phyloP scores from a whole-genome alignment of 2,797 vertebrate species.

The Danio kyathit region DNA sequence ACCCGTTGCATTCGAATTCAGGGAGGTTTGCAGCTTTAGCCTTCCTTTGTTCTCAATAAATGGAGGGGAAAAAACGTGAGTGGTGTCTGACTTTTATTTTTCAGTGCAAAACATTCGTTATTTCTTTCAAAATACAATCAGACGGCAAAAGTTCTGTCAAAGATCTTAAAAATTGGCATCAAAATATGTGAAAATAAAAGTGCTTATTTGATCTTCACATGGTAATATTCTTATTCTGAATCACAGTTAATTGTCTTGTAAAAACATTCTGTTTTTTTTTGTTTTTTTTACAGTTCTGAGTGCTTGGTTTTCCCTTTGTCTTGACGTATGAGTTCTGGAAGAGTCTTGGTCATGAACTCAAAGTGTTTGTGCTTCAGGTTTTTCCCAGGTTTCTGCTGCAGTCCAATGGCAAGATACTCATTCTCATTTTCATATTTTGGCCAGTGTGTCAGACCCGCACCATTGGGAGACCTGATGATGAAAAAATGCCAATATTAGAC shows the following conservation, averaged over 20 bases:
- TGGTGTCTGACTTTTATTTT: slow-evolving; percentile 10
- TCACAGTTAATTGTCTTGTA: neutral
- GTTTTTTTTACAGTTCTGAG: slow-evolving; percentile 53
- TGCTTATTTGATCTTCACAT: neutral
- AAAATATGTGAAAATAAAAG: neutral
- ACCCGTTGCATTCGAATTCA: slow-evolving; percentile 78
- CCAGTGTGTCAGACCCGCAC: slow-evolving; percentile 78
- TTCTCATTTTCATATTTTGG: slow-evolving; percentile 76
- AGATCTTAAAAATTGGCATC: no score
- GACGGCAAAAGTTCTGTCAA: no score
- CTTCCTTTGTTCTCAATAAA: slow-evolving; percentile 62
- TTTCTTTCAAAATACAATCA: no score
- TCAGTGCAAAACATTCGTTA: neutral
- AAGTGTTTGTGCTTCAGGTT: slow-evolving; percentile 68
- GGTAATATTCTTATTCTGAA: neutral
- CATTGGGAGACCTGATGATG: slow-evolving; percentile 82
- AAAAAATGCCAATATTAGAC: neutral
- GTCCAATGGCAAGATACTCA: slow-evolving; percentile 76
- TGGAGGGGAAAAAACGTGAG: slow-evolving; percentile 25
- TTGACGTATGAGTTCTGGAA: slow-evolving; percentile 53
- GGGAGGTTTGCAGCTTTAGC: slow-evolving; percentile 80
- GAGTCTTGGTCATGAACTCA: slow-evolving; percentile 70
- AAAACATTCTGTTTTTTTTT: no score
- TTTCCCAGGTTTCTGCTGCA: slow-evolving; percentile 67
- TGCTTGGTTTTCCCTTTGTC: slow-evolving; percentile 50